Conservation (phyloP, 1,140 invertebrate species). For the Harlomillsia oculata region DNA sequence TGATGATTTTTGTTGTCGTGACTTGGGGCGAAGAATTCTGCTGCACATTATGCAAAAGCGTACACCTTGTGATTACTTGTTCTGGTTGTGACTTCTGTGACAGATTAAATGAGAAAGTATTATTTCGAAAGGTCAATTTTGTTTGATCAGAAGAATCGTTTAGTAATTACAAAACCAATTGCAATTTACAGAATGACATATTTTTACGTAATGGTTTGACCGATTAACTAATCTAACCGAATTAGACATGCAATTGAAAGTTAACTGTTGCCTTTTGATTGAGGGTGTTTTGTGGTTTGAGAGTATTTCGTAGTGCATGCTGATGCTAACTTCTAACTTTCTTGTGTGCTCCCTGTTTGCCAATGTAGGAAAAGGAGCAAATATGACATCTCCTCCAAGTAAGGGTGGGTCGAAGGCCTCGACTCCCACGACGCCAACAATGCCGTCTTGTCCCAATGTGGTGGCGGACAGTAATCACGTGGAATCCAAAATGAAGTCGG, state of each 20-base stretch:
- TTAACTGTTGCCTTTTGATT: constrained; percentile 4
- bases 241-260: neutral
- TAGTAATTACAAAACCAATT: too few relatives aligned
- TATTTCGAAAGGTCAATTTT: too few relatives aligned
- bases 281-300: neutral
- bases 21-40: too few relatives aligned
- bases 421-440: neutral
- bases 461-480: constrained; percentile 8
- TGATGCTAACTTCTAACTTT: constrained; percentile 1
- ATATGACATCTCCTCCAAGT: constrained; percentile 6
- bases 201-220: too few relatives aligned
- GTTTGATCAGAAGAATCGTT: too few relatives aligned
- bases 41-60: too few relatives aligned
- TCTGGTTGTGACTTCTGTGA: neutral
- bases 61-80: too few relatives aligned
- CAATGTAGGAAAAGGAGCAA: neutral
- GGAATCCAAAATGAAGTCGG: neutral
- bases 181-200: too few relatives aligned
- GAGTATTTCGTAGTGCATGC: neutral
- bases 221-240: too few relatives aligned
- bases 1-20: too few relatives aligned
- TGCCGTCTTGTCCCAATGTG: neutral
- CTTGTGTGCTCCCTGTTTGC: constrained; percentile 1
- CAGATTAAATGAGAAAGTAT: neutral
- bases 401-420: neutral